Evolutionary conservation across 2,888 invertebrate species (phyloP).

Genomic region (Dexiosoma caninum): DNA sequence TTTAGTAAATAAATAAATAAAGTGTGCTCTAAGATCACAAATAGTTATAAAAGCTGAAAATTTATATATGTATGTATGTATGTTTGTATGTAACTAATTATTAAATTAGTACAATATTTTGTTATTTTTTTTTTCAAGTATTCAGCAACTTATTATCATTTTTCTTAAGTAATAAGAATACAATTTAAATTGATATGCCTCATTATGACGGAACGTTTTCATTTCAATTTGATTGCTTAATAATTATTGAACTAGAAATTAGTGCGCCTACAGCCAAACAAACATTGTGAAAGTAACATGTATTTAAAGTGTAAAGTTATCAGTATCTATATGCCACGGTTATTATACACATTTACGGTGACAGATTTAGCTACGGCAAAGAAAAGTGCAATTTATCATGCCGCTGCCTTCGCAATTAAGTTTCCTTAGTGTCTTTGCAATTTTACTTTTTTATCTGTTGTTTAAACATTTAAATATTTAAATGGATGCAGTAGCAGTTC

Average conservation of each 20-base stretch:
- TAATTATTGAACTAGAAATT: neutral
- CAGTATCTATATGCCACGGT: neutral
- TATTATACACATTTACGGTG: neutral
- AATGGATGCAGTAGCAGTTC: no score
- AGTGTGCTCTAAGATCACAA: no score
- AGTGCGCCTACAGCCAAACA: neutral
- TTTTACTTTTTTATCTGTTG: neutral
- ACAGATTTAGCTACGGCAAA: constrained; percentile 19
- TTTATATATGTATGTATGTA: no score
- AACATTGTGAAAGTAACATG: neutral
- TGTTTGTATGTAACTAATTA: no score
- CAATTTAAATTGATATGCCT: neutral
- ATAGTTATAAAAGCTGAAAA: no score
- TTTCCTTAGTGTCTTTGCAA: neutral
- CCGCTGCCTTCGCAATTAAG: constrained; percentile 4
- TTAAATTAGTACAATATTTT: no score
- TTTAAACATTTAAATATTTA: no score
- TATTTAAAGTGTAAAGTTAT: neutral
- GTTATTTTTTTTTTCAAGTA: no score
- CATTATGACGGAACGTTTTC: neutral
- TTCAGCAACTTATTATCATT: no score
- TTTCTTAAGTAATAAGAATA: neutral
- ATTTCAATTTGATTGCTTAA: neutral
- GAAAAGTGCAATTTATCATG: constrained; percentile 24
- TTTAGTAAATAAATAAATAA: no score